Percentiles rank a stretch among this genome's conserved stretches.
Evolutionary conservation across 2,888 invertebrate genomes (phyloP).

Genomic region (Azorinus chamasolen): DNA sequence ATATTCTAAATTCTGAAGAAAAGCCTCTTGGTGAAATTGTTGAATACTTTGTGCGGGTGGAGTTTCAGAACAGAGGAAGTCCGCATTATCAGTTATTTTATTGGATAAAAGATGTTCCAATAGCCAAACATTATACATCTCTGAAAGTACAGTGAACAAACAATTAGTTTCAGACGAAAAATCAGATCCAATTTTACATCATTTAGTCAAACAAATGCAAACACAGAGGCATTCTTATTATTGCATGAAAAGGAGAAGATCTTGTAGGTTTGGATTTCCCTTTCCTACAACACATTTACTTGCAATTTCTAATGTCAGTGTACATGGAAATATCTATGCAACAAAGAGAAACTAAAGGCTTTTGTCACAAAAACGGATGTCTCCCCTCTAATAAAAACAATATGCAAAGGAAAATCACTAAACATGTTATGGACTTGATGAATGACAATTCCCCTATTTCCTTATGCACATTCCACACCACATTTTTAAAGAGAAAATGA

Average conservation of each 20-base stretch:
- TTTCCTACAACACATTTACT: slow-evolving; percentile 21
- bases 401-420: too few species aligned
- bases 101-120: slow-evolving; percentile 39
- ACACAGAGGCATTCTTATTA: slow-evolving; percentile 48
- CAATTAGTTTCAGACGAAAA: slow-evolving; percentile 14
- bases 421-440: too few species aligned
- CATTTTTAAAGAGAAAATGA: too few species aligned
- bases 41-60: slow-evolving; percentile 40
- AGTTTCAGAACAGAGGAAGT: slow-evolving; percentile 42
- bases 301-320: slow-evolving; percentile 10
- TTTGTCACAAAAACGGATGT: too few species aligned
- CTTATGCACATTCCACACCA: too few species aligned
- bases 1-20: slow-evolving; percentile 14
- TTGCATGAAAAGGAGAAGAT: slow-evolving; percentile 28
- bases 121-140: neutral
- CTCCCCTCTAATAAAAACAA: too few species aligned
- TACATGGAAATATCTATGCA: slow-evolving; percentile 26
- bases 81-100: slow-evolving; percentile 46
- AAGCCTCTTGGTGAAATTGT: slow-evolving; percentile 31
- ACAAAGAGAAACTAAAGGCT: too few species aligned
- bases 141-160: slow-evolving; percentile 23
- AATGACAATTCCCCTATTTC: too few species aligned
- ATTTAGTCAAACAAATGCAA: slow-evolving; percentile 21
- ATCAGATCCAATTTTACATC: slow-evolving; percentile 4
- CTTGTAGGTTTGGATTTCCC: slow-evolving; percentile 53